These are phyloP conservation scores for Chromis chromis DNA, from an alignment of 2,797 vertebrate species.

Conservation along the genomic window DNA sequence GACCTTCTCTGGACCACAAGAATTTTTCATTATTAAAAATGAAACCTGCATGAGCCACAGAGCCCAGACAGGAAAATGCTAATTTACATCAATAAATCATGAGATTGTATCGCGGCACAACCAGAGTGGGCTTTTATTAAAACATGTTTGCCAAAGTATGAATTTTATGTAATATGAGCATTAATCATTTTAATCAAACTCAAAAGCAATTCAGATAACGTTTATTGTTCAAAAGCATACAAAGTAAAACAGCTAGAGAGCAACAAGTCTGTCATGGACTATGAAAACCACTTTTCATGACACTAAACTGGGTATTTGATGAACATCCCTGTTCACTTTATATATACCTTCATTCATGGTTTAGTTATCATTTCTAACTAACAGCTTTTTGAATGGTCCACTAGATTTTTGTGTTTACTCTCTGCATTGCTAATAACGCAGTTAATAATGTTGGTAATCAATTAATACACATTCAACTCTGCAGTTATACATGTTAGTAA, in stretches of 20 bases:
- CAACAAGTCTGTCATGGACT: slow-evolving; percentile 11
- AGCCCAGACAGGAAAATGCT: slow-evolving; percentile 76
- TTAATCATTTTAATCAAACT: slow-evolving; percentile 76
- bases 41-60: slow-evolving; percentile 71
- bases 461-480: background rate
- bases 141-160: slow-evolving; percentile 64
- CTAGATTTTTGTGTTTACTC: background rate
- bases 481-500: background rate
- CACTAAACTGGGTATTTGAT: slow-evolving; percentile 26
- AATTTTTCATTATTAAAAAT: slow-evolving; percentile 76
- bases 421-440: too few species aligned
- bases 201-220: slow-evolving; percentile 64
- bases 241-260: slow-evolving; percentile 38
- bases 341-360: background rate
- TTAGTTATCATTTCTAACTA: background rate
- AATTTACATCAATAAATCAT: slow-evolving; percentile 83
- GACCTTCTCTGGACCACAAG: slow-evolving; percentile 51
- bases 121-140: slow-evolving; percentile 76
- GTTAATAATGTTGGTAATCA: background rate
- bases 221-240: slow-evolving; percentile 31
- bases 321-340: background rate
- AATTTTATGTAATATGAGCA: slow-evolving; percentile 48
- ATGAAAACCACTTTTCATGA: slow-evolving; percentile 13
- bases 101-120: slow-evolving; percentile 76
- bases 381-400: too few species aligned